A percentile compares a stretch with the other conserved stretches of the same genome.
phyloP scores from a whole-genome alignment of 2,797 vertebrate species.

The Acanthiza pusilla region DNA sequence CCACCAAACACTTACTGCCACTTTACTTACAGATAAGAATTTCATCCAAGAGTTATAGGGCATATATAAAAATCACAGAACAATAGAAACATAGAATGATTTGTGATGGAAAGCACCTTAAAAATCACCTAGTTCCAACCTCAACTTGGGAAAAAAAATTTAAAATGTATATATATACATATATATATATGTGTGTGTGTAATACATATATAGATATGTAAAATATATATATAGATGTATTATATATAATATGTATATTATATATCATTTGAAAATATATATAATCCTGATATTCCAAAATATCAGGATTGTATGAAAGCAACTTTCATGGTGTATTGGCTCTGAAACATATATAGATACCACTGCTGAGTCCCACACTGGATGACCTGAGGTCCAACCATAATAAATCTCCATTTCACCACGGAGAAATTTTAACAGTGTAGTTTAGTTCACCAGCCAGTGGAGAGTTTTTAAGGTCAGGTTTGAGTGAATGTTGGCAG shows the following conservation, averaged over 20 bases:
- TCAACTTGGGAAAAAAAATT: no score
- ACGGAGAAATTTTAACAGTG: neutral
- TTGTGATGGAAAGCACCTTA: neutral
- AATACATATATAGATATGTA: no score
- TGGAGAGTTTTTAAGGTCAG: neutral
- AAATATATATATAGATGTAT: no score
- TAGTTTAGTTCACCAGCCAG: neutral
- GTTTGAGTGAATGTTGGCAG: neutral
- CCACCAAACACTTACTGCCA: neutral
- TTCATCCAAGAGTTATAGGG: neutral
- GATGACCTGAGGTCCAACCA: neutral
- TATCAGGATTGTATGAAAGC: neutral
- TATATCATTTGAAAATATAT: no score
- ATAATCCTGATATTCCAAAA: neutral
- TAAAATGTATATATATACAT: no score
- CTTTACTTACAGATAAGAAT: neutral
- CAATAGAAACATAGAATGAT: neutral
- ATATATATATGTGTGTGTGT: no score
- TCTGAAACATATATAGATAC: neutral
- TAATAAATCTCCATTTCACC: neutral
- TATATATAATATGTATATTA: no score
- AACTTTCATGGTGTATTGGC: neutral
- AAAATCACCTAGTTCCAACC: neutral
- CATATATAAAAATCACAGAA: neutral
- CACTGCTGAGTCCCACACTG: fast-evolving